Base-by-base conservation (phyloP, 2,888 invertebrate genomes). In the Phortica magna region DNA sequence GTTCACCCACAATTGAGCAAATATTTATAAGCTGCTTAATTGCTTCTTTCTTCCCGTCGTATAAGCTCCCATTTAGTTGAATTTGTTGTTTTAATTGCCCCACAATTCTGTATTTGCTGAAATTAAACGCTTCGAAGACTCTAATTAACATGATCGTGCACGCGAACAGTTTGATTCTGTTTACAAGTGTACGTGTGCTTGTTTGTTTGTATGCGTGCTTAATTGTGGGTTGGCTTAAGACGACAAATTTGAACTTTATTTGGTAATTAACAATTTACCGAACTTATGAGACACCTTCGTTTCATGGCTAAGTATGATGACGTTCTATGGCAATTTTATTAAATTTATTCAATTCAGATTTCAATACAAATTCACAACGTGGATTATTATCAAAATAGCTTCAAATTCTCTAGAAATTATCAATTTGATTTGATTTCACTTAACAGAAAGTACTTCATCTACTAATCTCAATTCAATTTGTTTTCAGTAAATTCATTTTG, bases 71-170 rank as follows among this genome's bases (percentile, higher is more conserved):
- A 19, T 61, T 17, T 61, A 17, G 10, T 61, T 61, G 53, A 22
- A 71, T 71, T 53, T 71, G 48, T 71, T 39, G 59, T 43, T 22
- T 65, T 53, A 65, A 74, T 65, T 74, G 55, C 55, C 31, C 53
- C 42, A 31, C 48, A 31, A 39, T 7, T 2, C 14, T 5, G 9
- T 65, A 74, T 65, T 74, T 74, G 10, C 53, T 41, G 55, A 65
- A 74, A 74, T 67, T 74, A 67, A 74, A 43, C n/a, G 65, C 39
- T 41, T 53, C 31, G 19, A 31, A 41, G 41, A 53, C 17, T 65
- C 65, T 74, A 74, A 74, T 74, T 74, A 74, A 74, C 74, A 74
- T 65, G 65, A 74, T 74, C 65, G 41, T 12, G 17, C 74, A 64
- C 74, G 74, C 59, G 39, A 72, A 41, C 48, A 41, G 19, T n/a